Evolutionary conservation across 1,140 invertebrate species (phyloP).

Genomic region (Monochamus saltuarius): DNA sequence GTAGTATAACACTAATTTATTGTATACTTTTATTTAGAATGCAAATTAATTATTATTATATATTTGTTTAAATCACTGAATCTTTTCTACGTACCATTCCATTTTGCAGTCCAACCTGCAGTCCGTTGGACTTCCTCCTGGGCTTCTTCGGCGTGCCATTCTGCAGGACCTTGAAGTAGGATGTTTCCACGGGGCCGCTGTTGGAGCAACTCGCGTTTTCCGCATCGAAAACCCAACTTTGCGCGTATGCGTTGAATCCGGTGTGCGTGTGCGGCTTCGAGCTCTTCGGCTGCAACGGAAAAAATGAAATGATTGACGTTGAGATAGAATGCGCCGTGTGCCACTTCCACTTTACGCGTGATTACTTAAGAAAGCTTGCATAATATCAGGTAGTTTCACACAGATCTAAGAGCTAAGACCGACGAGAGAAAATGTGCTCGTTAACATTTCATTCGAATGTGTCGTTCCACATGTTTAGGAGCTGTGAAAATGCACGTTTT

Average conservation of each 20-base stretch:
- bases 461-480: too few relatives aligned
- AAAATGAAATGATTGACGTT: not conserved
- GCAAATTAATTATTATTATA: too few relatives aligned
- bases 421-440: not conserved
- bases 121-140: slow-evolving; percentile 12
- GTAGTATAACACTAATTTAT: too few relatives aligned
- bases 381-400: slow-evolving; percentile 1
- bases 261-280: slow-evolving; percentile 46
- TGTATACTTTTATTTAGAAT: too few relatives aligned
- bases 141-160: slow-evolving; percentile 41
- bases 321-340: slow-evolving; percentile 4
- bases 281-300: slow-evolving; percentile 37
- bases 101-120: slow-evolving; percentile 26
- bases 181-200: slow-evolving; percentile 31
- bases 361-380: slow-evolving; percentile 13
- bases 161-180: slow-evolving; percentile 45
- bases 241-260: slow-evolving; percentile 52
- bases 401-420: not conserved
- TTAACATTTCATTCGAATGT: too few relatives aligned
- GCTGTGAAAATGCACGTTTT: too few relatives aligned
- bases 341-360: slow-evolving; percentile 16
- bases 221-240: slow-evolving; percentile 55
- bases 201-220: slow-evolving; percentile 36
- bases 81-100: slow-evolving; percentile 19
- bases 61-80: too few relatives aligned